A percentile compares a stretch with the other conserved stretches of the same genome.
These are phyloP conservation scores for Amphimallon solstitiale DNA, from an alignment of 2,888 invertebrate genomes.

Conservation along the genomic window DNA sequence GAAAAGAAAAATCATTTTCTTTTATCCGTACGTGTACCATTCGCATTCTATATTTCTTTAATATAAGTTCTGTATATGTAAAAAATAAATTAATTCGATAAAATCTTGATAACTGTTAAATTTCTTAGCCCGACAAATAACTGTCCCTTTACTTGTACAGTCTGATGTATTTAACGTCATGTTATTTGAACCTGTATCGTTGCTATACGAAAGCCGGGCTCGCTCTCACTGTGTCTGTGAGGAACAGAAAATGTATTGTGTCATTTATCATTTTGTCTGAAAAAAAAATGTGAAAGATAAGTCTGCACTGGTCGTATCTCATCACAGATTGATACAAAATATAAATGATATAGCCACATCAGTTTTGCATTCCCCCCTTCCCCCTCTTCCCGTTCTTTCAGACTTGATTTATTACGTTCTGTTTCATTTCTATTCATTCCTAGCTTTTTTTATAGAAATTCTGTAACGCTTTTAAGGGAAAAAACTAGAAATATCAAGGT, in stretches of 20 bases:
- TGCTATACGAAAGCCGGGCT: constrained; percentile 6
- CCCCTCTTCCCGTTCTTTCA: constrained; percentile 48
- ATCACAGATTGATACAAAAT: constrained; percentile 58
- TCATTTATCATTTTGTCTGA: constrained; percentile 52
- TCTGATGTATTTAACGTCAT: constrained; percentile 34
- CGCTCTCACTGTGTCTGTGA: not conserved
- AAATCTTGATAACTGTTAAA: not conserved
- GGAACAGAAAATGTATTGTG: constrained; percentile 49
- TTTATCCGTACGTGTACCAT: too few relatives aligned
- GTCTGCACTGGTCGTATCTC: constrained; percentile 53
- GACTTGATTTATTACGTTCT: constrained; percentile 56
- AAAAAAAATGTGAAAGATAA: constrained; percentile 53
- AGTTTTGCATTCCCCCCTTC: constrained; percentile 55
- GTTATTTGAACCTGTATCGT: constrained; percentile 36
- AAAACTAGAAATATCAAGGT: not conserved
- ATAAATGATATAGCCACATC: constrained; percentile 56
- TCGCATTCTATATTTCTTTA: too few relatives aligned
- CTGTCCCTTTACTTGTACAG: not conserved
- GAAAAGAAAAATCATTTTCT: too few relatives aligned
- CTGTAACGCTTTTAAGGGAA: constrained; percentile 17
- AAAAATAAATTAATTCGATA: constrained; percentile 1
- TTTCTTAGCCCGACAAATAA: constrained; percentile 14
- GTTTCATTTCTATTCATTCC: constrained; percentile 49
- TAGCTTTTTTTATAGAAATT: constrained; percentile 16
- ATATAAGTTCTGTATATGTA: too few relatives aligned